A percentile compares a stretch with the other conserved stretches of the same genome.
Conservation (phyloP, 2,113 vertebrate genomes). For the Baryphthengus martii region DNA sequence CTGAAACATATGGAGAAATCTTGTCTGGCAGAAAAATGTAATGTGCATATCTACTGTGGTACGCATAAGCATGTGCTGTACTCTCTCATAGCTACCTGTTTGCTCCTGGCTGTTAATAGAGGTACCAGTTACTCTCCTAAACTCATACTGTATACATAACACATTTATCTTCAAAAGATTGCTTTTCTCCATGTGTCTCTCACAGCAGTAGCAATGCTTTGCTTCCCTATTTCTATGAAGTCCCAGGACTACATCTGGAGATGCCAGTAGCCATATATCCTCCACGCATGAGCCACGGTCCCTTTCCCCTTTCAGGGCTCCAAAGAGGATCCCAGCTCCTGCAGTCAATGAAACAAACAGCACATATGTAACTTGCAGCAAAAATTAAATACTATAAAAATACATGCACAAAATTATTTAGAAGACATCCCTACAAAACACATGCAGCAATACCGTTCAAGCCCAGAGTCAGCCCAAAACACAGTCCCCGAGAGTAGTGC, state of each 20-base stretch:
- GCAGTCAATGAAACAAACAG: background rate
- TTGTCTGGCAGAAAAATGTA: background rate
- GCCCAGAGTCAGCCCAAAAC: background rate
- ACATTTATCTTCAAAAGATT: background rate
- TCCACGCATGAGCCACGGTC: accelerated
- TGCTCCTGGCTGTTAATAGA: background rate
- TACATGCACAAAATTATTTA: background rate
- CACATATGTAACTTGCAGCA: background rate
- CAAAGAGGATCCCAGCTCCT: background rate
- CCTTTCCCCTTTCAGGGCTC: background rate
- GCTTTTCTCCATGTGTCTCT: background rate
- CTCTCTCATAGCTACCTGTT: background rate
- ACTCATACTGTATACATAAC: background rate
- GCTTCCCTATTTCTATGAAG: background rate
- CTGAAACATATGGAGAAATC: background rate
- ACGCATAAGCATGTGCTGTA: background rate
- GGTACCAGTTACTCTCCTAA: background rate
- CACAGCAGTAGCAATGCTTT: background rate
- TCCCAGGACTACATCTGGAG: background rate
- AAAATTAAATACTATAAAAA: background rate
- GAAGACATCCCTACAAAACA: background rate
- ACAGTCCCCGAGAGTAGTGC: background rate
- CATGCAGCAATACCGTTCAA: accelerated
- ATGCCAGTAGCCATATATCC: background rate
- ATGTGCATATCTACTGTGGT: background rate